A percentile compares a stretch with the other conserved stretches of the same genome.
Evolutionary conservation across 2,113 vertebrate genomes (phyloP).

Genomic region (Saccopteryx bilineata): DNA sequence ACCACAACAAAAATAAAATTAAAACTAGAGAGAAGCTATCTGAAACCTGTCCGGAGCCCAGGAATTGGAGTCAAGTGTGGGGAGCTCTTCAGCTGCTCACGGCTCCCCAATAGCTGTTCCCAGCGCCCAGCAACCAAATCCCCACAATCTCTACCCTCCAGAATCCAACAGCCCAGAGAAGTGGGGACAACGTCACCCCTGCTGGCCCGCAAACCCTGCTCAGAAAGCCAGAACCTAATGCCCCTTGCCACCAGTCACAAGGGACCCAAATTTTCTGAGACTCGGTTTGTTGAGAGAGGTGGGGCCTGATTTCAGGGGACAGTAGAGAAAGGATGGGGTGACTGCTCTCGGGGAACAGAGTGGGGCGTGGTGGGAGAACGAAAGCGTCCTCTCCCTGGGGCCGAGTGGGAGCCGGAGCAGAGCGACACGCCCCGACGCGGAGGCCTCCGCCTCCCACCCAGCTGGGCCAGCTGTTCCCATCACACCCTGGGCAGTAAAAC

Average conservation of each 20-base stretch:
- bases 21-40: neutral
- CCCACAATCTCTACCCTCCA: neutral
- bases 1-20: neutral
- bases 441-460: constrained; percentile 71
- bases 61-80: neutral
- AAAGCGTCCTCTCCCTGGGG: constrained; percentile 77
- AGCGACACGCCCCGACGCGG: constrained; percentile 72
- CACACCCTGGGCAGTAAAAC: constrained; percentile 84
- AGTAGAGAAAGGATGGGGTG: constrained; percentile 65
- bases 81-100: neutral
- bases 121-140: neutral
- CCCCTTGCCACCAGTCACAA: neutral
- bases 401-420: constrained; percentile 68
- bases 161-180: neutral
- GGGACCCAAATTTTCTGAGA: neutral
- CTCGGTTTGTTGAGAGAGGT: neutral
- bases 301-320: constrained; percentile 44
- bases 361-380: constrained; percentile 50
- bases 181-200: neutral
- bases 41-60: neutral
- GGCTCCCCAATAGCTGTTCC: neutral
- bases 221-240: neutral
- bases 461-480: constrained; percentile 72
- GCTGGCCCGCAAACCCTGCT: neutral
- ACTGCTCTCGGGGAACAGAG: constrained; percentile 67